Percentiles rank a stretch among this genome's conserved stretches.
phyloP scores from a whole-genome alignment of 2,888 invertebrate genomes.

The Nephrotoma guestfalica region DNA sequence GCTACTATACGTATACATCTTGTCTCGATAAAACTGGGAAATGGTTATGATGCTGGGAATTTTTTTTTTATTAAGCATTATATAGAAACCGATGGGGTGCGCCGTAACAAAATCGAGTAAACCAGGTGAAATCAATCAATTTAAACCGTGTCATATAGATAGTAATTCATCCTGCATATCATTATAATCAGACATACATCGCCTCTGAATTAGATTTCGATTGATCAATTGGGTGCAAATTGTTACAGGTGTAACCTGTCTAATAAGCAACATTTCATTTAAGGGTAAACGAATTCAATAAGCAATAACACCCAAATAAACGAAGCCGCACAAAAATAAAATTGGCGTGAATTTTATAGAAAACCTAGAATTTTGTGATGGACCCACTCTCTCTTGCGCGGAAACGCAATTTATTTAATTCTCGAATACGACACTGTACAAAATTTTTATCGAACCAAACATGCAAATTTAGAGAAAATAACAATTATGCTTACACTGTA shows the following conservation, averaged over 20 bases:
- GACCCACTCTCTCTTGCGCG: not conserved
- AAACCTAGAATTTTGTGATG: not conserved
- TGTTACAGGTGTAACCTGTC: not conserved
- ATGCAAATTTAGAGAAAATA: not conserved
- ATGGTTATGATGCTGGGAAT: not conserved
- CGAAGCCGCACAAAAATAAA: not conserved
- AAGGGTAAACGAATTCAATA: not conserved
- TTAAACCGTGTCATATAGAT: not conserved
- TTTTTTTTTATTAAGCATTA: not conserved
- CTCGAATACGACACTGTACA: not conserved
- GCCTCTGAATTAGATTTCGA: not conserved
- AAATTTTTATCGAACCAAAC: not conserved
- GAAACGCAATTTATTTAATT: not conserved
- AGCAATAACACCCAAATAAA: not conserved
- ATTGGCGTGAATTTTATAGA: not conserved
- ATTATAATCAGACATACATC: not conserved
- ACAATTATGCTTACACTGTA: not conserved
- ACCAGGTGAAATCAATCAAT: not conserved
- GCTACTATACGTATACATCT: not conserved
- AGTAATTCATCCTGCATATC: not conserved
- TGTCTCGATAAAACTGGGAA: not conserved
- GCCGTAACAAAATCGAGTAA: not conserved
- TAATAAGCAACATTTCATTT: not conserved
- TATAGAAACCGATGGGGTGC: not conserved
- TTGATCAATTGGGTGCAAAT: not conserved